Percentiles rank a stretch among this genome's conserved stretches.
Evolutionary conservation across 2,113 vertebrate species (phyloP).

Genomic region (Erythrocercus mccallii): DNA sequence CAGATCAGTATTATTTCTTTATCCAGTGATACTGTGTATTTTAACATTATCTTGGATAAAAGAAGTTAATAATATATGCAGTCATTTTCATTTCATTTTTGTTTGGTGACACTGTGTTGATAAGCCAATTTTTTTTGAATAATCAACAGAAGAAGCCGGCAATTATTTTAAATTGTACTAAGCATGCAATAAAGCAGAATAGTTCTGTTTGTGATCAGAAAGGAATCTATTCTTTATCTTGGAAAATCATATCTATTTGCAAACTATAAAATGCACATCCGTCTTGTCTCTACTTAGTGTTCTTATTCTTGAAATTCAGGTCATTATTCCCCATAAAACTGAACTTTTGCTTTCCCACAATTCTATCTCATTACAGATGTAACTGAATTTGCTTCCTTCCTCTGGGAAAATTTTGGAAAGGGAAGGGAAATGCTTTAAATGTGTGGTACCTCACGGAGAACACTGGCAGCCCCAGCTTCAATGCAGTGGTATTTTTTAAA

Average conservation of each 20-base stretch:
- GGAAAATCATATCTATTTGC: background rate
- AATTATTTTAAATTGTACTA: background rate
- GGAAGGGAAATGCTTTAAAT: background rate
- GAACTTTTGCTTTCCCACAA: background rate
- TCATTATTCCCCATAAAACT: background rate
- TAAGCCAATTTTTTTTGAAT: background rate
- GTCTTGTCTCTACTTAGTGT: background rate
- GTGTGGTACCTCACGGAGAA: background rate
- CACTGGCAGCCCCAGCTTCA: background rate
- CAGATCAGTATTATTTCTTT: background rate
- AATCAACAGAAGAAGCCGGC: background rate
- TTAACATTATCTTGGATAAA: background rate
- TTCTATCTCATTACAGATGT: background rate
- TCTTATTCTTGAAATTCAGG: background rate
- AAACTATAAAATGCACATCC: background rate
- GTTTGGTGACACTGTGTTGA: background rate
- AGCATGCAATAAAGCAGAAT: background rate
- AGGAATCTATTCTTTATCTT: conserved; percentile 14
- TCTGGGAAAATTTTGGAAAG: background rate
- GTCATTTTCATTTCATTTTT: background rate
- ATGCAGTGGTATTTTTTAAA: background rate
- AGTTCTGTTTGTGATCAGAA: background rate
- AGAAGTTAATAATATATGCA: background rate
- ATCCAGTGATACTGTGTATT: background rate
- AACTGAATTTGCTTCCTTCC: background rate